Base-by-base conservation (phyloP, 2,888 invertebrate species). In the Hydrotaea diabolus region DNA sequence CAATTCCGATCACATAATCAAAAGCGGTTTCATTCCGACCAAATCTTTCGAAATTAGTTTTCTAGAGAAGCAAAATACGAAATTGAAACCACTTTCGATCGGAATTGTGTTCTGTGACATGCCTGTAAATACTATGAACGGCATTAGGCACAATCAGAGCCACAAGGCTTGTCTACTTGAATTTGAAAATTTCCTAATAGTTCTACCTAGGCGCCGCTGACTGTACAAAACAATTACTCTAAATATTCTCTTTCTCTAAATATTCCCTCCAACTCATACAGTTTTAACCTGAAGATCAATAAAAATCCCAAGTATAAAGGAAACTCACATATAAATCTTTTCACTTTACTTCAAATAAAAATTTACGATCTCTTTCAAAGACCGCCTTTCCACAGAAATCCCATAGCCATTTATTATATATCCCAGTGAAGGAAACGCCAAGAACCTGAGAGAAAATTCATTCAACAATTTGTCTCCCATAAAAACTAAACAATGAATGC, bases 381-480 rank as follows among this genome's bases (percentile, higher is more conserved):
- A 57, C 75, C n/a, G 75, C 43, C 75, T 73, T 74, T 77, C 53
- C 77, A 49, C 62, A 43, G 66, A 26, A 81, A 72, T 75, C 71
- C 39, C 80, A 46, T 26, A 80, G n/a, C 17, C 80, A 83, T 83
- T 75, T 64, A 83, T 77, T 74, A 71, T 15, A 46, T 23, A 15
- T 36, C 62, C 31, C 62, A 62, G 31, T 62, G 62, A 62, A 2
- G 21, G 64, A 19, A 43, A 66, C 11, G 13, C 46, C 11, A 46
- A 21, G 43, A 66, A 66, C n/a, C 59, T 26, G 23, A 59, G 26
- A 15, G 17, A 66, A 69, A 69, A 69, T 69, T 69, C 69, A 69
- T 74, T 55, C 21, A 76, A 49, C 75, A 81, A 84, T 81, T 84
- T 84, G 84, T 84, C 84, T 77, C 36, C 49, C 66, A 69, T 77